A percentile compares a stretch with the other conserved stretches of the same genome.
These are phyloP conservation scores for Macrotis lagotis DNA, from an alignment of 2,113 vertebrate genomes.

Conservation along the genomic window DNA sequence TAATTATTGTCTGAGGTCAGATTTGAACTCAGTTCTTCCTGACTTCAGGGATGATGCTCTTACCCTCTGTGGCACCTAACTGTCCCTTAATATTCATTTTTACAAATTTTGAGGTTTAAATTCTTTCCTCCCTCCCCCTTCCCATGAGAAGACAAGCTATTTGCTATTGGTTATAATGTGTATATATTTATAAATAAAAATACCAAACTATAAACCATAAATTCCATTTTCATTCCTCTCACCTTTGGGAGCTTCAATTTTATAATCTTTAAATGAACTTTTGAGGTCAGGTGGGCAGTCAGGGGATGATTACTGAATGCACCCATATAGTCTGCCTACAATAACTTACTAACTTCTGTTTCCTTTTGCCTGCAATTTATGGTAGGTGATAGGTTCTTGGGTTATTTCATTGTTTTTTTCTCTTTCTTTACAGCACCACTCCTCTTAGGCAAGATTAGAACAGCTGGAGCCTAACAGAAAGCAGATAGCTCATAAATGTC, in stretches of 20 bases:
- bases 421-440: conserved; percentile 14
- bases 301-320: conserved; percentile 9
- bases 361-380: conserved; percentile 16
- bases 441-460: conserved; percentile 24
- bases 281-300: background rate
- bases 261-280: conserved; percentile 15
- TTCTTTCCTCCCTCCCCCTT: too few species aligned
- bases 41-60: too few species aligned
- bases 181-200: conserved; percentile 13
- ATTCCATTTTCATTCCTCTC: background rate
- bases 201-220: background rate
- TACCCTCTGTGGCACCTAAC: too few species aligned
- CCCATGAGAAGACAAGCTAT: too few species aligned
- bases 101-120: too few species aligned
- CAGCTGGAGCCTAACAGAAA: background rate
- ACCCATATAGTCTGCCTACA: conserved; percentile 26
- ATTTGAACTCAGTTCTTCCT: too few species aligned
- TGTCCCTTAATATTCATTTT: too few species aligned
- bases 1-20: too few species aligned
- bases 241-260: background rate
- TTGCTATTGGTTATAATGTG: background rate
- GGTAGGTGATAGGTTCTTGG: conserved; percentile 37
- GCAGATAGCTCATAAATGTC: background rate
- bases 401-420: conserved; percentile 34
- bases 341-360: conserved; percentile 46